Conservation (phyloP, 2,113 vertebrate species). For the Craseonycteris thonglongyai region DNA sequence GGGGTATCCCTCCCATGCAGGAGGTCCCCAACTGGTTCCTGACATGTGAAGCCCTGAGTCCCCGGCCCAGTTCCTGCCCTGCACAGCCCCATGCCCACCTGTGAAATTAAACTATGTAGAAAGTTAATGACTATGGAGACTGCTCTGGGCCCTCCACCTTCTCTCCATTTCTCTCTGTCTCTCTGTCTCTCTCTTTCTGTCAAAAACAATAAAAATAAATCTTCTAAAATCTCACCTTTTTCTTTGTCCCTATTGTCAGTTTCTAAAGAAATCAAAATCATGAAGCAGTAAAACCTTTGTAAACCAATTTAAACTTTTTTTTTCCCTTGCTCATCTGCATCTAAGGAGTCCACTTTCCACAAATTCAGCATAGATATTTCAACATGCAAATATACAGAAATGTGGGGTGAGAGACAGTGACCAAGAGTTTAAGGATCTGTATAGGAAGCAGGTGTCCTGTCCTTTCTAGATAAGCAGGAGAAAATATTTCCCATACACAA, state of each 20-base stretch:
- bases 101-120: too few species aligned
- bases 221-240: not conserved
- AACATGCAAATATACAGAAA: not conserved
- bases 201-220: too few species aligned
- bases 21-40: too few species aligned
- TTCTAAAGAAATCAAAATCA: not conserved
- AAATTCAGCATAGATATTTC: not conserved
- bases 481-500: not conserved
- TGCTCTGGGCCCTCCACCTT: too few species aligned
- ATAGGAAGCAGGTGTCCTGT: not conserved
- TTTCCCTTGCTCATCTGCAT: not conserved
- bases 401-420: not conserved
- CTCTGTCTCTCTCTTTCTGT: too few species aligned
- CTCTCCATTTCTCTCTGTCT: too few species aligned
- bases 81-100: too few species aligned
- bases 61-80: too few species aligned
- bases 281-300: not conserved
- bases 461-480: not conserved
- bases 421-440: rapidly evolving
- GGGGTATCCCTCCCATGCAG: too few species aligned
- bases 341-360: not conserved
- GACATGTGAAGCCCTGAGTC: too few species aligned
- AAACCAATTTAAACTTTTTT: not conserved
- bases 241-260: not conserved
- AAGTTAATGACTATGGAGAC: too few species aligned